Percentiles rank a stretch among this genome's conserved stretches.
phyloP scores from a whole-genome alignment of 2,797 vertebrate species.

The Semotilus atromaculatus region DNA sequence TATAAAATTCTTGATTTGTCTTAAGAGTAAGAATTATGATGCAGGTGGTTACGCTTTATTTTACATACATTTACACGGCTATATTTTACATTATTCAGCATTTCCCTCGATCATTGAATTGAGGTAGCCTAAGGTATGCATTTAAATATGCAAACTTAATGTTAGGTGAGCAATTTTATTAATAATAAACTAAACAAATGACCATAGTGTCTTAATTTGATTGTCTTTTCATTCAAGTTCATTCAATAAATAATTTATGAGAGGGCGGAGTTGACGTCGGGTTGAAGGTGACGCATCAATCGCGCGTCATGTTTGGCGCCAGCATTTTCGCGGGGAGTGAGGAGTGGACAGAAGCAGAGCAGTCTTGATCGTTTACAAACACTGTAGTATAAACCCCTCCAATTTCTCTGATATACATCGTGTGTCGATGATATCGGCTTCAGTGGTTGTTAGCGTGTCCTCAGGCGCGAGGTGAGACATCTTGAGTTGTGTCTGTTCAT shows the following conservation, averaged over 20 bases:
- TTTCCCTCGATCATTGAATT: not conserved
- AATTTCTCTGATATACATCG: not conserved
- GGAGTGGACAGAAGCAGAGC: slow-evolving; percentile 14
- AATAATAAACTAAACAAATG: not conserved
- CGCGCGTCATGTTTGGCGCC: slow-evolving; percentile 80
- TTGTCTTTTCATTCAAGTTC: not conserved
- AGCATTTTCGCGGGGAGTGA: slow-evolving; percentile 78
- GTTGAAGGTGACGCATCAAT: slow-evolving; percentile 77
- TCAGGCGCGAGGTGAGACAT: slow-evolving; percentile 65
- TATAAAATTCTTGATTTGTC: not conserved
- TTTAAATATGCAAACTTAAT: not conserved
- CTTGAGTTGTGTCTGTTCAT: slow-evolving; percentile 25
- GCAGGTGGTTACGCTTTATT: not conserved
- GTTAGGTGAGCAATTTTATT: not conserved
- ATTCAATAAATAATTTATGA: slow-evolving; percentile 41
- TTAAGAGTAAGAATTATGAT: not conserved
- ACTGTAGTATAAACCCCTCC: not conserved
- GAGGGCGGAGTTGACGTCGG: slow-evolving; percentile 63
- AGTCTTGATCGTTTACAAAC: not conserved
- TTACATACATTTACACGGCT: no score
- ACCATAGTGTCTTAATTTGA: not conserved
- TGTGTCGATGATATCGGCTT: slow-evolving; percentile 48
- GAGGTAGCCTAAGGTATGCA: not conserved
- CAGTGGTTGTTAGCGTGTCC: slow-evolving; percentile 20
- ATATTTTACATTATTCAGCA: no score